phyloP scores from a whole-genome alignment of 1,140 invertebrate genomes.

The Nasonia vitripennis region DNA sequence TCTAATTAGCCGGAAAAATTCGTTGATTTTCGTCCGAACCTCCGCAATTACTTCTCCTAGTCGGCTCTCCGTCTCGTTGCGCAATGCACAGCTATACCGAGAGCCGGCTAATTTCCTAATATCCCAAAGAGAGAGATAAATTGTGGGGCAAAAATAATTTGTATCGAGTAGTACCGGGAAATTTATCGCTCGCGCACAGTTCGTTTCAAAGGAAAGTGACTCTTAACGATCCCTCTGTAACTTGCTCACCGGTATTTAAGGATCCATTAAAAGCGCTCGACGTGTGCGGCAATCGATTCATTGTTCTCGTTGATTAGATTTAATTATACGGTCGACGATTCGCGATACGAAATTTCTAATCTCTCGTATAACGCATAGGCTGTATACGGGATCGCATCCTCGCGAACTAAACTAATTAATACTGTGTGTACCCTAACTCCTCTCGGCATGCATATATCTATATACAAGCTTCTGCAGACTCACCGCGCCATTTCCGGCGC shows the following conservation, averaged over 20 bases:
- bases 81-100: not conserved
- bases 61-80: not conserved
- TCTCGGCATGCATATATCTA: too few species aligned
- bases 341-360: too few species aligned
- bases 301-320: not conserved
- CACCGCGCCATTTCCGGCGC: not conserved
- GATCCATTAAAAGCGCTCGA: not conserved
- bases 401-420: not conserved
- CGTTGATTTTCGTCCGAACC: not conserved
- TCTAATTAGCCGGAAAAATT: slow-evolving; percentile 1
- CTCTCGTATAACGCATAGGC: too few species aligned
- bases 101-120: not conserved
- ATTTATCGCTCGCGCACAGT: not conserved
- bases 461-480: not conserved
- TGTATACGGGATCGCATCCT: not conserved
- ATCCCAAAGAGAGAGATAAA: not conserved
- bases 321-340: not conserved
- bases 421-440: not conserved
- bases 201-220: not conserved
- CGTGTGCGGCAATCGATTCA: not conserved
- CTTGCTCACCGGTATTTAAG: not conserved
- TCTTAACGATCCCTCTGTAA: not conserved
- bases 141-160: not conserved
- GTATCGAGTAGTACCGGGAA: not conserved
- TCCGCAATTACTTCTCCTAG: not conserved